Base-by-base conservation (phyloP, 2,113 vertebrate genomes). In the Grammomys dolichurus region DNA sequence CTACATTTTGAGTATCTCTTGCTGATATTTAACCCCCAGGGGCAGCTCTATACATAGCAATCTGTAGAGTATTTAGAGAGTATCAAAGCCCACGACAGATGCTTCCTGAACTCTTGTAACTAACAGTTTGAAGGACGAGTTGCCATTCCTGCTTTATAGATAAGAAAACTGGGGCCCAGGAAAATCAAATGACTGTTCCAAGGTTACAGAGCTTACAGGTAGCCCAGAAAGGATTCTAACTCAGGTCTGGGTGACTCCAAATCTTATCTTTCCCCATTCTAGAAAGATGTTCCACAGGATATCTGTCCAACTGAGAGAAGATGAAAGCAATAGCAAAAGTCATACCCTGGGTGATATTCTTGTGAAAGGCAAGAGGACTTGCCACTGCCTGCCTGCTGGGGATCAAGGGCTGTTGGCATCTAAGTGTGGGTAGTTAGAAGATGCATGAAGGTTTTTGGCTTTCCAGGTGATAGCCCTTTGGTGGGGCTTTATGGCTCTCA, bases 271-370 rank as follows among this genome's bases (percentile, higher is more conserved):
- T 58, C 22, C 20, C 54, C 33, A 65, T 95, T 95, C 93, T 96
- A 78, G 20, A 5, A 97, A 73, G n/a, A 89, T 89, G 7, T 31
- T 33, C 65, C 81, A 82, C 56, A 70, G 82, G 48, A 91, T 43
- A 12, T 70, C 70, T 85, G n/a, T 76, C 10, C 31, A 26, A 72
- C 48, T 54, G 51, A 96, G 82, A 89, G 48, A 93, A 70, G 58
- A n/a, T 80, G 65, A 60, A 95, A 95, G 11, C 36, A 73, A 76
- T 48, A 77, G 89, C 22, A 70, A 90, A 96, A 95, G 85, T 31
- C 46, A 63, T 11, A 31, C 13, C 33, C 17, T 17, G 31, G 28
- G 8, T 54, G 91, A 24, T 69, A n/a, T 26, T 60, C 48, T 76
- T 90, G 12, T 65, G 33, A 3, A 9, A n/a, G 48, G 70, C 33